phyloP scores from a whole-genome alignment of 2,113 vertebrate species.

The Corydoras sp. region DNA sequence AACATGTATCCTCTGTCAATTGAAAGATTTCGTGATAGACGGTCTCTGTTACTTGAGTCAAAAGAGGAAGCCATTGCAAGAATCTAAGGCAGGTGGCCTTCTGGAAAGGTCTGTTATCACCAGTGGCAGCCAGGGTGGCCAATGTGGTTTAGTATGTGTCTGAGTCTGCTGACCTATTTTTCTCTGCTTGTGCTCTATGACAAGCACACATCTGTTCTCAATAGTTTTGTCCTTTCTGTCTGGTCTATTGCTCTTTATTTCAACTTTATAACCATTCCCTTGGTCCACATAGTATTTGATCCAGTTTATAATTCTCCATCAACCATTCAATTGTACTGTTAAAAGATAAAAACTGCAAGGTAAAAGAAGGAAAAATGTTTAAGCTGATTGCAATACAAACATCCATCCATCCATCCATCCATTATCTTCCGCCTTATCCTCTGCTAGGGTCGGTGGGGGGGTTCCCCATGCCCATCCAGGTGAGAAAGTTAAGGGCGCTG shows the following conservation, averaged over 20 bases:
- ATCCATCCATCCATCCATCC: too few relatives aligned
- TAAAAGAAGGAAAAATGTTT: too few relatives aligned
- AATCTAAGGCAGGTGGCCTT: slow-evolving; percentile 52
- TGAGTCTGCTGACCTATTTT: slow-evolving; percentile 36
- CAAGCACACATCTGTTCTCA: slow-evolving; percentile 22
- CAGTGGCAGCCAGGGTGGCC: slow-evolving; percentile 52
- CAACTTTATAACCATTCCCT: neutral
- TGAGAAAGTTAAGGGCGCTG: too few relatives aligned
- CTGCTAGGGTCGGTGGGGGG: too few relatives aligned
- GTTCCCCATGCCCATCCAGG: too few relatives aligned
- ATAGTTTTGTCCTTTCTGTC: neutral
- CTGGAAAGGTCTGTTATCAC: slow-evolving; percentile 64
- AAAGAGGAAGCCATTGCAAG: slow-evolving; percentile 2
- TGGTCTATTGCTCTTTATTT: neutral
- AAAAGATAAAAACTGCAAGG: too few relatives aligned
- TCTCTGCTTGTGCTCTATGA: slow-evolving; percentile 8
- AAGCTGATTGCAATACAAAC: too few relatives aligned
- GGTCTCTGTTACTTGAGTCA: too few relatives aligned
- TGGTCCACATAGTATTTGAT: neutral
- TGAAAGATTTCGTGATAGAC: too few relatives aligned
- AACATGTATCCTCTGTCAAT: too few relatives aligned
- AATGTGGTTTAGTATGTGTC: slow-evolving; percentile 16
- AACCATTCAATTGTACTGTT: too few relatives aligned
- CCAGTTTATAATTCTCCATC: neutral
- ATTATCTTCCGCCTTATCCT: too few relatives aligned